phyloP scores from a whole-genome alignment of 2,113 vertebrate species.

The Felis chaus region DNA sequence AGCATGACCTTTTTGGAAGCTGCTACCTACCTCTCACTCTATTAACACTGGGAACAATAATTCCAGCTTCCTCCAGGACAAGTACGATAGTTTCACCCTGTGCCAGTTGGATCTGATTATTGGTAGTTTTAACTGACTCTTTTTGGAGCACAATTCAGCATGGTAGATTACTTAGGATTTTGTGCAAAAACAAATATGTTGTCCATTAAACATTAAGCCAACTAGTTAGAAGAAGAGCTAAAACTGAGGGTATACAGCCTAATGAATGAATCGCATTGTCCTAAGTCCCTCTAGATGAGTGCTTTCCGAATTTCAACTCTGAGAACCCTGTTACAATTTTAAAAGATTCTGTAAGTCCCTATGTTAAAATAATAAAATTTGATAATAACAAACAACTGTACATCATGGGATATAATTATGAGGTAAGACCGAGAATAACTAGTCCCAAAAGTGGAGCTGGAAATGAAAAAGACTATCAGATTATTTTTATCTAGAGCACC shows the following conservation, averaged over 20 bases:
- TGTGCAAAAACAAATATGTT: not conserved
- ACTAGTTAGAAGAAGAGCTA: not conserved
- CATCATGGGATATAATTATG: not conserved
- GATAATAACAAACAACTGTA: not conserved
- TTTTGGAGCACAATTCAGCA: not conserved
- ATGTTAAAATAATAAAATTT: constrained; percentile 11
- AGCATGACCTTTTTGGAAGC: not conserved
- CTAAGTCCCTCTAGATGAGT: not conserved
- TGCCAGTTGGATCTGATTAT: not conserved
- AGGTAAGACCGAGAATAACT: not conserved
- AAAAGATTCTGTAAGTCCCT: not conserved
- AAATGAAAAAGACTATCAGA: not conserved
- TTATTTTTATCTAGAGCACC: not conserved
- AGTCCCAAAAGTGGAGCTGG: not conserved
- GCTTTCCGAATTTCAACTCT: not conserved
- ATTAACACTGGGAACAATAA: not conserved
- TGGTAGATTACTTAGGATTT: not conserved
- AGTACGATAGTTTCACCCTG: fast-evolving
- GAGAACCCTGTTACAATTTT: not conserved
- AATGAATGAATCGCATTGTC: not conserved
- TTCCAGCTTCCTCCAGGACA: not conserved
- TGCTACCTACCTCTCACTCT: not conserved
- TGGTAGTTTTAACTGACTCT: not conserved
- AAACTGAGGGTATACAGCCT: not conserved
- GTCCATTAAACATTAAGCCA: not conserved